phyloP scores from a whole-genome alignment of 1,140 invertebrate species.

The Drosophila nigromelanica region DNA sequence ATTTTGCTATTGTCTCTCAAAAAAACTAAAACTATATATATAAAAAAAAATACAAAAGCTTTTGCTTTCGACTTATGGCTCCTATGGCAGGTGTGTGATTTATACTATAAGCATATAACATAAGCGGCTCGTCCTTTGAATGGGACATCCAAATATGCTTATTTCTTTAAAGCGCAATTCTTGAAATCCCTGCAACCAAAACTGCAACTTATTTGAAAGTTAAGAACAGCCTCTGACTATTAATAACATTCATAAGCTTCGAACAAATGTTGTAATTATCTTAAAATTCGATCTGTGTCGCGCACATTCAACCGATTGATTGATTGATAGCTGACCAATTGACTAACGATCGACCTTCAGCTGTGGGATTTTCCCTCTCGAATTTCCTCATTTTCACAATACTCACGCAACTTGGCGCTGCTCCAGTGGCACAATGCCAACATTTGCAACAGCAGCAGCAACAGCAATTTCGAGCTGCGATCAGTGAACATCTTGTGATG shows the following conservation, averaged over 20 bases:
- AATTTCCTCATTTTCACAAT: background rate
- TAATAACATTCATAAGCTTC: background rate
- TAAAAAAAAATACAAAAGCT: too few species aligned
- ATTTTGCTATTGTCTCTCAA: too few species aligned
- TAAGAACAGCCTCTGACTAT: too few species aligned
- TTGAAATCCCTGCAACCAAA: too few species aligned
- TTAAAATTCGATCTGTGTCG: background rate
- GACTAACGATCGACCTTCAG: conserved; percentile 18
- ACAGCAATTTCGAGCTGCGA: conserved; percentile 14
- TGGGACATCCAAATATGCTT: too few species aligned
- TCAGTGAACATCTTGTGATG: conserved; percentile 39
- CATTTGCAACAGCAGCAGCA: conserved; percentile 23
- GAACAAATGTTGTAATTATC: background rate
- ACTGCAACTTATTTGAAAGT: too few species aligned
- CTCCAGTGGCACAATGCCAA: conserved; percentile 44
- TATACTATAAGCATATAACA: too few species aligned
- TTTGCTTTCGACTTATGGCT: too few species aligned
- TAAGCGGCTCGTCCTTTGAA: too few species aligned
- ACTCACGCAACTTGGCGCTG: conserved; percentile 67
- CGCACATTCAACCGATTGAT: background rate
- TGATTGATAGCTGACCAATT: conserved; percentile 15
- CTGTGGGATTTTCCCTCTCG: conserved; percentile 3
- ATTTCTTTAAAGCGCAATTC: too few species aligned
- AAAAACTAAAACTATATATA: too few species aligned
- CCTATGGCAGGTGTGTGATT: too few species aligned